Percentiles rank a stretch among this genome's conserved stretches.
These are phyloP conservation scores for Myrmecobius fasciatus DNA, from an alignment of 2,113 vertebrate genomes.

Conservation along the genomic window DNA sequence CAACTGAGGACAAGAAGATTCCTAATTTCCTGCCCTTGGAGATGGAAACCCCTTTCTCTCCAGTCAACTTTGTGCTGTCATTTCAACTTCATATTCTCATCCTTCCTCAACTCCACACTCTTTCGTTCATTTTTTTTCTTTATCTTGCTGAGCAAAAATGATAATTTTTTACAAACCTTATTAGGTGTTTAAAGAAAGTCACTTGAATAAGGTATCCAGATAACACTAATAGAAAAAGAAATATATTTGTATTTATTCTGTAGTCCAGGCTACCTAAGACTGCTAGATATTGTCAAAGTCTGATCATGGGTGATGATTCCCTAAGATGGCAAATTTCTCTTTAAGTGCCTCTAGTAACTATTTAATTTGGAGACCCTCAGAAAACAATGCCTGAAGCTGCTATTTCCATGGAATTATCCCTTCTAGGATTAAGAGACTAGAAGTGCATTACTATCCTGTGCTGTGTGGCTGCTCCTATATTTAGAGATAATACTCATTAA, in stretches of 20 bases:
- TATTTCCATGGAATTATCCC: background rate
- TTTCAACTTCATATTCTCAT: background rate
- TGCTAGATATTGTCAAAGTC: background rate
- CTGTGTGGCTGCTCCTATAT: background rate
- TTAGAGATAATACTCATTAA: background rate
- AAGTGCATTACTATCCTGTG: background rate
- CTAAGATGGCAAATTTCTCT: background rate
- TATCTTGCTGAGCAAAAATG: background rate
- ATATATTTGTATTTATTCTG: background rate
- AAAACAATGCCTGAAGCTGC: background rate
- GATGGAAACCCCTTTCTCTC: background rate
- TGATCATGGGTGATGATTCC: background rate
- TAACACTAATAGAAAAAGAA: background rate
- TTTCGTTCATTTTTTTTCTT: background rate
- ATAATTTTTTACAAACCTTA: background rate
- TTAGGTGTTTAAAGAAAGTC: background rate
- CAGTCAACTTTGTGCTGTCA: background rate
- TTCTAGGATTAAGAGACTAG: background rate
- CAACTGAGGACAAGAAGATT: background rate
- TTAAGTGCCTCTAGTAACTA: background rate
- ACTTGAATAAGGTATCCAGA: background rate
- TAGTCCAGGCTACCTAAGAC: background rate
- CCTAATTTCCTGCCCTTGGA: background rate
- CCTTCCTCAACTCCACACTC: fast-evolving
- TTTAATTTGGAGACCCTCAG: background rate